These are phyloP conservation scores for Acarapis woodi DNA, from an alignment of 1,140 invertebrate species.

Conservation along the genomic window DNA sequence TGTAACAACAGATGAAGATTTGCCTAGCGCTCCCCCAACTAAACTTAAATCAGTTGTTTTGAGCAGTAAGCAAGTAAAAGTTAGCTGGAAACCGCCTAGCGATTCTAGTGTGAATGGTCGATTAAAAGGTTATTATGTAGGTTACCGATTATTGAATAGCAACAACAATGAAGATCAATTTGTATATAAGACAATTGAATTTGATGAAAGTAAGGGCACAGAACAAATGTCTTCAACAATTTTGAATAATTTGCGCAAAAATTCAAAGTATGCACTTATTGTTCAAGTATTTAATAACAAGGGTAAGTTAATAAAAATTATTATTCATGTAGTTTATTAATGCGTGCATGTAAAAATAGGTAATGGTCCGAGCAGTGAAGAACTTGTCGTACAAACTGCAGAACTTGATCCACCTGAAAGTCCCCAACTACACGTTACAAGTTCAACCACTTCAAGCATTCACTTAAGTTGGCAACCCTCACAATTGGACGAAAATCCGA, in stretches of 20 bases:
- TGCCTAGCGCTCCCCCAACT: slow-evolving; percentile 19
- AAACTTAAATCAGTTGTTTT: slow-evolving; percentile 17
- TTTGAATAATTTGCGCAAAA: too few relatives aligned
- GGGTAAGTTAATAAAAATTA: too few relatives aligned
- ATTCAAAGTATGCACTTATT: slow-evolving; percentile 11
- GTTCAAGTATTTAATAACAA: slow-evolving; percentile 74
- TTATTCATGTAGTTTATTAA: neutral
- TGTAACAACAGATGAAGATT: slow-evolving; percentile 47
- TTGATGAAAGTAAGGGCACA: slow-evolving; percentile 3
- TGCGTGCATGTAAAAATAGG: too few relatives aligned
- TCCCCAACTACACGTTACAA: slow-evolving; percentile 10
- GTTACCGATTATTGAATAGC: slow-evolving; percentile 16
- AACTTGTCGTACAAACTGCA: slow-evolving; percentile 39
- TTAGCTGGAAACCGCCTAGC: slow-evolving; percentile 17
- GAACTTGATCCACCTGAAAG: slow-evolving; percentile 11
- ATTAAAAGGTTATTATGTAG: slow-evolving; percentile 21
- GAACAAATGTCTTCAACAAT: neutral
- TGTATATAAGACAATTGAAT: slow-evolving; percentile 15
- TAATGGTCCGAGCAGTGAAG: slow-evolving; percentile 47
- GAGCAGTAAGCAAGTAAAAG: slow-evolving; percentile 18
- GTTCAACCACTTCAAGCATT: slow-evolving; percentile 8
- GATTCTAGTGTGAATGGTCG: slow-evolving; percentile 16
- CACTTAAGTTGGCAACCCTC: slow-evolving; percentile 8
- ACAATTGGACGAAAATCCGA: neutral
- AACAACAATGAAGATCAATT: slow-evolving; percentile 16